phyloP scores from a whole-genome alignment of 1,140 invertebrate genomes.

The Diachasmimorpha longicaudata region DNA sequence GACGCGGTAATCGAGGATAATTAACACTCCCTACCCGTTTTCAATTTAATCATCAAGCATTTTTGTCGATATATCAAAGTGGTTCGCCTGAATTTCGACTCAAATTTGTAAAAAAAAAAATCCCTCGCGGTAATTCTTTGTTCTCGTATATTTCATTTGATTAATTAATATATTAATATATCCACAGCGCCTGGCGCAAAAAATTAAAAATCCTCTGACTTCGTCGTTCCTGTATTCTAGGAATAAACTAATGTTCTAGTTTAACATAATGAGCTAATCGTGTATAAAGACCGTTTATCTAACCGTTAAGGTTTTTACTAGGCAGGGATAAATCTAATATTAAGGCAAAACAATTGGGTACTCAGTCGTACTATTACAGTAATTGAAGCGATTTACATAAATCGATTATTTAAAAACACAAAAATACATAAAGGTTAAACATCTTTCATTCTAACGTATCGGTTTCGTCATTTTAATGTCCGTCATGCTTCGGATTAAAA shows the following conservation, averaged over 20 bases:
- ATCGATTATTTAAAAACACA: constrained; percentile 16
- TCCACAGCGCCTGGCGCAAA: background rate
- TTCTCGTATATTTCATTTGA: background rate
- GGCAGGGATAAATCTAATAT: background rate
- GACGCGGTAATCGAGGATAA: background rate
- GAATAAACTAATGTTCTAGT: constrained; percentile 1
- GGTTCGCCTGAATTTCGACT: background rate
- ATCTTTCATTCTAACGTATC: constrained; percentile 25
- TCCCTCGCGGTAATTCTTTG: background rate
- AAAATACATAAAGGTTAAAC: constrained; percentile 13
- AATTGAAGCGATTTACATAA: constrained; percentile 10
- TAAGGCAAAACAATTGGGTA: constrained; percentile 9
- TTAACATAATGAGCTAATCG: background rate
- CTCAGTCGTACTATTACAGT: constrained; percentile 27
- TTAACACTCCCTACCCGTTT: constrained; percentile 45
- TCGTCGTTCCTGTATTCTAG: constrained; percentile 20
- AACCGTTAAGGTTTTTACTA: background rate
- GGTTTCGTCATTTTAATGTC: constrained; percentile 21
- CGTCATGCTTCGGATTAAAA: background rate
- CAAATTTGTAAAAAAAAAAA: constrained; percentile 12
- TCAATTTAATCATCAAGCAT: constrained; percentile 39
- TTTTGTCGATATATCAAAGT: constrained; percentile 6
- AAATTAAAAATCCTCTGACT: constrained; percentile 7
- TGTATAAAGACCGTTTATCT: background rate
- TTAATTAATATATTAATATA: constrained; percentile 17